Base-by-base conservation (phyloP, 2,888 invertebrate species). In the Steinernema hermaphroditum region DNA sequence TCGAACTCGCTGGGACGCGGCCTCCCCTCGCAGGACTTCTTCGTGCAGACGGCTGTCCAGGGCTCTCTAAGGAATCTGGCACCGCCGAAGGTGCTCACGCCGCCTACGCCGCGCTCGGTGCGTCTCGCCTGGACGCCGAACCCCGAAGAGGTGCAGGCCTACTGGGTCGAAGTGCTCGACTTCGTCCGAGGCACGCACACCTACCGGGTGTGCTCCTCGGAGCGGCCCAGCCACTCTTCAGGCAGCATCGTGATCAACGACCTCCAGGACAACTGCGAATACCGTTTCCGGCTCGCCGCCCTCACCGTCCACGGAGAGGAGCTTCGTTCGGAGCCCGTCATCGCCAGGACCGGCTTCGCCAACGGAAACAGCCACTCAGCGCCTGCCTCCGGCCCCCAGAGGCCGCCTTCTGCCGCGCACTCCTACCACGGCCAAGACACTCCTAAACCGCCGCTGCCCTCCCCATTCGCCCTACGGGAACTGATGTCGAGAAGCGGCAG, bases 1-100 rank as follows among this genome's bases (percentile, higher is more conserved):
- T 91, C 93, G 71, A 95, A 93, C 88, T 80, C 80, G 24, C 37
- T 69, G 27, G 82, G 80, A 6, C 68, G 68, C 16, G 78, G 82
- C 27, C 78, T 76, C 24, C 73, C 74, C 22, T 68, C 69, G 9
- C 62, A 9, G n/a, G 68, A 75, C 37, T 43, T 74, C n/a, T 44
- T 37, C 43, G 69, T 37, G 71, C 73, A 50, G 54, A 72, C 73
- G 57, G 49, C 19, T 34, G 72, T 46, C 50, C 62, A 37, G 4
- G 69, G 43, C 2, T 24, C 16, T 22, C 27, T 68, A 19, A 46
- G 69, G 29, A 72, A 75, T 22, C 69, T 76, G 29, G 19, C 72
- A 0, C 74, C 76, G 19, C 76, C 76, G 16, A 76, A 73, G 27
- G 41, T 74, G 34, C 54, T 73, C 22, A 54, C 54, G 12, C 49